These are phyloP conservation scores for Naso thynnoides DNA, from an alignment of 2,797 vertebrate species.

Conservation along the genomic window DNA sequence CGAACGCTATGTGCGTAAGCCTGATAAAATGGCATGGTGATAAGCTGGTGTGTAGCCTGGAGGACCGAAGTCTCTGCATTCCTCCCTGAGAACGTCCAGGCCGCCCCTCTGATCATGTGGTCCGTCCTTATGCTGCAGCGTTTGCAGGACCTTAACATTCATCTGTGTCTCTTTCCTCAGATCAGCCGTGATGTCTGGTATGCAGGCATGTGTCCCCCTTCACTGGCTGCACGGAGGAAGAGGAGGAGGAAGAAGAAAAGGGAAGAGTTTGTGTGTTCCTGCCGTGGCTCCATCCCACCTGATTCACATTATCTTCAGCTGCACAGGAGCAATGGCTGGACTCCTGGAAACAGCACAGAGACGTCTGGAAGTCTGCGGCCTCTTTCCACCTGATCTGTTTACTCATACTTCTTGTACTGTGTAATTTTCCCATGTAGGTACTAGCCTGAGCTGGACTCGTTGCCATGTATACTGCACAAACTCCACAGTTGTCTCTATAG, in stretches of 20 bases:
- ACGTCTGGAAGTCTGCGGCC: slow-evolving; percentile 52
- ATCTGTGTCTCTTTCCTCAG: slow-evolving; percentile 74
- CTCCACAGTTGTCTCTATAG: slow-evolving; percentile 5
- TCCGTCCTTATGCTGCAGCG: slow-evolving; percentile 51
- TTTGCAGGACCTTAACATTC: slow-evolving; percentile 66
- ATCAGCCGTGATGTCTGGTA: slow-evolving; percentile 80
- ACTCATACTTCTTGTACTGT: slow-evolving; percentile 54
- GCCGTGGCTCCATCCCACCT: slow-evolving; percentile 47
- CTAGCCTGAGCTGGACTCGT: slow-evolving; percentile 50
- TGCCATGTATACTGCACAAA: slow-evolving; percentile 55
- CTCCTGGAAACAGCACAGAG: slow-evolving; percentile 55
- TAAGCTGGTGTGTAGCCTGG: slow-evolving; percentile 61
- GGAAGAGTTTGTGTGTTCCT: slow-evolving; percentile 42
- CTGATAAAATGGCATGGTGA: slow-evolving; percentile 59
- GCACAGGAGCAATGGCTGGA: slow-evolving; percentile 38
- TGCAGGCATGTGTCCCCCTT: slow-evolving; percentile 71
- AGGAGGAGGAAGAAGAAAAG: slow-evolving; percentile 34
- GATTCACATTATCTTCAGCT: slow-evolving; percentile 51
- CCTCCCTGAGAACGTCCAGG: slow-evolving; percentile 50
- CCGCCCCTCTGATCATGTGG: slow-evolving; percentile 61
- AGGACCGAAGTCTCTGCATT: slow-evolving; percentile 51
- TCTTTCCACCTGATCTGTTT: slow-evolving; percentile 67
- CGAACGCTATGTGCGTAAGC: slow-evolving; percentile 63
- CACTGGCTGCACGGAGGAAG: slow-evolving; percentile 41
- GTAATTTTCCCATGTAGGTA: slow-evolving; percentile 72